Conservation (phyloP, 2,888 invertebrate species). For the Troilus luridus region DNA sequence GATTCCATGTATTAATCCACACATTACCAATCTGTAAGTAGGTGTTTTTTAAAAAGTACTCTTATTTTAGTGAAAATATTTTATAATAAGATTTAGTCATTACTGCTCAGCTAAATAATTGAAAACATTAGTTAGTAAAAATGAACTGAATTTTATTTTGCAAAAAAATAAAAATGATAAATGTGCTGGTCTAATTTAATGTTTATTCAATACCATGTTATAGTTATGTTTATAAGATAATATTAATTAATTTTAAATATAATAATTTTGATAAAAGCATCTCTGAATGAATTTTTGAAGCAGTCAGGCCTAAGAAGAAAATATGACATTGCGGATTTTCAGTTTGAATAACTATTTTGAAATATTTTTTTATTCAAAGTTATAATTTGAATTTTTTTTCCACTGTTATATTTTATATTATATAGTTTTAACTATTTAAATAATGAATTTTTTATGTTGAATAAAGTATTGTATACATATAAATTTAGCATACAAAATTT, state of each 20-base stretch:
- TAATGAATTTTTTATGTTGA: no score
- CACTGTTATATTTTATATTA: background rate
- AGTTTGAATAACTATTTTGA: background rate
- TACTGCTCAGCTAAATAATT: no score
- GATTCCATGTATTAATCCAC: background rate
- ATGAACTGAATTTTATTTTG: background rate
- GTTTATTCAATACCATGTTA: no score
- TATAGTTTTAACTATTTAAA: background rate
- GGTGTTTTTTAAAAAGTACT: background rate
- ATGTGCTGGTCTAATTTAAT: no score
- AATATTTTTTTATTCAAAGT: background rate
- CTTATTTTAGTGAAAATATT: background rate
- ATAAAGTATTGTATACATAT: no score
- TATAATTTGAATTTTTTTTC: background rate
- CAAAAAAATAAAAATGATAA: background rate
- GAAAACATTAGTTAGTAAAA: background rate
- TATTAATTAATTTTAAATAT: no score
- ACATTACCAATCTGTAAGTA: background rate
- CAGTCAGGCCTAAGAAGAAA: no score
- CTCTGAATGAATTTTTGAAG: no score
- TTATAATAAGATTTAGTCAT: background rate
- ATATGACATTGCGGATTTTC: no score
- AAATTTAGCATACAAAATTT: no score
- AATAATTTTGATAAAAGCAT: no score
- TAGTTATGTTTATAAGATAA: no score